Evolutionary conservation across 2,113 vertebrate genomes (phyloP), one percentile per base, ranked within the genome.

Genomic region (Mus pahari): DNA sequence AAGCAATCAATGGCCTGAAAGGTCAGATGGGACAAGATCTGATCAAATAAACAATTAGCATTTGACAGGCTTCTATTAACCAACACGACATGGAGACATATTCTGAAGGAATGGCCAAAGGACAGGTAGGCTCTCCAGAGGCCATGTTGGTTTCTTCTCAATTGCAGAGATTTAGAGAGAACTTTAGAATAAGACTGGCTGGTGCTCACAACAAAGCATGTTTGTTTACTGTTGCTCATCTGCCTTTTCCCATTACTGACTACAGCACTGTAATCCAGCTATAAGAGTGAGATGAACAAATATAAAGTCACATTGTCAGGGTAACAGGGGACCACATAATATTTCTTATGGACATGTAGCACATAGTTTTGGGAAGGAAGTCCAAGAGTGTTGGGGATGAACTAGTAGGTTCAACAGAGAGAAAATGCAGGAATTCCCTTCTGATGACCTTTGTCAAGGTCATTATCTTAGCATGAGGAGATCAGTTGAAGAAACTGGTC

Each of bases 101-200:
- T 77, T 66, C 36, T 36, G 70, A 83, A 92, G 45, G 58, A 48
- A 53, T 87, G 42, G 48, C 7, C 26, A 53, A 83, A 48, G 60
- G 82, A 93, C 66, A 83, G 22, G 31, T 36, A 31, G 74, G 42
- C 26, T 5, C 75, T 82, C 58, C 20, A 13, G n/a, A 4, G 22
- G 92, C 79, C 53, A 31, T 83, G 24, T 66, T 83, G 55, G 70
- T 87, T 77, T 90, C 60, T 96, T 92, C 50, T 70, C 79, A 82
- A 12, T 75, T 24, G 50, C 31, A 86, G 62, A 89, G 71, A 84
- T 79, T 87, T 53, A 64, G 55, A 89, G 20, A n/a, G 4, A 39
- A 68, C 28, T 82, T 50, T 13, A 31, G 55, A 91, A 74, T 50
- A 86, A 89, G 39, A 66, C 71, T 26, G 24, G 50, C 50, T 39